These are phyloP conservation scores for Ptiloglossa arizonensis DNA, from an alignment of 1,140 invertebrate genomes.

Conservation along the genomic window DNA sequence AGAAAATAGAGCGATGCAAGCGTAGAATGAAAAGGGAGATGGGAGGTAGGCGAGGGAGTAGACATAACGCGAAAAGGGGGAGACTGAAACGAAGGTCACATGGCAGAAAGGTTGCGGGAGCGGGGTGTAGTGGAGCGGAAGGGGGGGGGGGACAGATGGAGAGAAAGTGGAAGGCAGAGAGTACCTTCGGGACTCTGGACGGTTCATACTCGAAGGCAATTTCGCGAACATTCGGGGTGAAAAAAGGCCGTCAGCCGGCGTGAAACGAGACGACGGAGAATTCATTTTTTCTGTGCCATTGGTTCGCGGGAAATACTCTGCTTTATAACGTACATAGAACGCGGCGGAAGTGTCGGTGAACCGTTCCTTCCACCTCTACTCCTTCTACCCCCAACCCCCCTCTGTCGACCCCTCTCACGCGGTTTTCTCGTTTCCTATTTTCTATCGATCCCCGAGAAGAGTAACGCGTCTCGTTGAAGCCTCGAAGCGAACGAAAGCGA, in stretches of 20 bases:
- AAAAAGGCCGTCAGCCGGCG: slow-evolving; percentile 26
- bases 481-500: too few relatives aligned
- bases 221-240: slow-evolving; percentile 42
- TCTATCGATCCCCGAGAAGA: background rate
- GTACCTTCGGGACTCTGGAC: slow-evolving; percentile 41
- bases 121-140: background rate
- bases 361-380: background rate
- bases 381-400: too few relatives aligned
- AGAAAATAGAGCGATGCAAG: too few relatives aligned
- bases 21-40: background rate
- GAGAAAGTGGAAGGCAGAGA: background rate
- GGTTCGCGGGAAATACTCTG: slow-evolving; percentile 23
- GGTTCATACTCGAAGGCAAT: slow-evolving; percentile 47
- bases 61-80: background rate
- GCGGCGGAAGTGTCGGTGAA: too few relatives aligned
- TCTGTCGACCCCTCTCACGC: too few relatives aligned
- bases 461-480: background rate
- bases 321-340: slow-evolving; percentile 15
- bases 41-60: too few relatives aligned
- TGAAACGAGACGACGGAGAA: slow-evolving; percentile 52
- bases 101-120: background rate
- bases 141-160: background rate
- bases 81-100: background rate
- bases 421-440: background rate
- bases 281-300: slow-evolving; percentile 29